These are phyloP conservation scores for Scolopax mira DNA, from an alignment of 2,113 vertebrate species.

Conservation along the genomic window DNA sequence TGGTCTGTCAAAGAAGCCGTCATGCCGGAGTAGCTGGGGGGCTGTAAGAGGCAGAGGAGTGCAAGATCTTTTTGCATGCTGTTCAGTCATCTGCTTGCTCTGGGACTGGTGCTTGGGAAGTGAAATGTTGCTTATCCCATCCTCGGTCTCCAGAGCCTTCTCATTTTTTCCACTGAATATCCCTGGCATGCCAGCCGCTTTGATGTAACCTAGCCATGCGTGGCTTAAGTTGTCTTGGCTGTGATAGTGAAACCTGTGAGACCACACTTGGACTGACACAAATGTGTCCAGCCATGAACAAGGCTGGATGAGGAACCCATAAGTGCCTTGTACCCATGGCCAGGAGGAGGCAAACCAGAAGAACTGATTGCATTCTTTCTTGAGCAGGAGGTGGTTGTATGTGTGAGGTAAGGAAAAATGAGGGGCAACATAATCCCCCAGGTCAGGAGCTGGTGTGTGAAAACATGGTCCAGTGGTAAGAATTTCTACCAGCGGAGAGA, in stretches of 20 bases:
- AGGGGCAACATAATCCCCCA: neutral
- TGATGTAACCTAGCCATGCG: neutral
- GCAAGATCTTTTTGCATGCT: neutral
- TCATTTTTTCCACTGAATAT: neutral
- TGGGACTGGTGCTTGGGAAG: neutral
- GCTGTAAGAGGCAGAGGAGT: neutral
- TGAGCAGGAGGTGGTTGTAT: fast-evolving
- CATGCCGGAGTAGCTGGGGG: neutral
- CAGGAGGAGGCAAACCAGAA: neutral
- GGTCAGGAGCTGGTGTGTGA: neutral
- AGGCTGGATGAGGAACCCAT: neutral
- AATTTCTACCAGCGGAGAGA: neutral
- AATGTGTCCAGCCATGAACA: neutral
- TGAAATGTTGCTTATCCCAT: neutral
- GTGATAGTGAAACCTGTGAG: neutral
- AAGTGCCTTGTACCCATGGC: neutral
- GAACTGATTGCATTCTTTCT: fast-evolving
- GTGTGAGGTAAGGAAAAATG: neutral
- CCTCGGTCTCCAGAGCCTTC: constrained; percentile 2
- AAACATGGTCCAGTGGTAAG: neutral
- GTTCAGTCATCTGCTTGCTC: neutral
- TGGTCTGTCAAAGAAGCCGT: fast-evolving
- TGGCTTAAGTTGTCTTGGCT: neutral
- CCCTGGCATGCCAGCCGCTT: neutral
- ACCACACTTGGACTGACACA: neutral